Evolutionary conservation across 1,140 invertebrate genomes (phyloP).

Genomic region (Sitobion miscanthi): DNA sequence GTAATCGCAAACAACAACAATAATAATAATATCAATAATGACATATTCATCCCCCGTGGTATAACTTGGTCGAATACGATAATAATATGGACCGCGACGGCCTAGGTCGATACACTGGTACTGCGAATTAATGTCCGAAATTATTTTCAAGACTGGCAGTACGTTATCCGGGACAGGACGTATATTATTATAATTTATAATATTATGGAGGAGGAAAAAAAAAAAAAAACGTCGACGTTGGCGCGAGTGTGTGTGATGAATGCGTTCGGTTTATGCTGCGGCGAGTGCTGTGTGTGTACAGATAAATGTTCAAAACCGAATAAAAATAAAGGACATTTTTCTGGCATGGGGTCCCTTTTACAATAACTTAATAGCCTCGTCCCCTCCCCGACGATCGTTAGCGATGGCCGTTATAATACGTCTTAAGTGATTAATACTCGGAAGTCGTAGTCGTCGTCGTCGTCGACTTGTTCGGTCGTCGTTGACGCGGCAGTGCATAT

Average conservation of each 20-base stretch:
- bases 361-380: slow-evolving; percentile 39
- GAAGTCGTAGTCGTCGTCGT: slow-evolving; percentile 12
- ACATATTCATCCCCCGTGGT: background rate
- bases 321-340: slow-evolving; percentile 14
- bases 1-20: background rate
- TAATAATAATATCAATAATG: background rate
- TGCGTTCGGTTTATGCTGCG: background rate
- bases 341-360: slow-evolving; percentile 26
- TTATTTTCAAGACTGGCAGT: background rate
- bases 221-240: background rate
- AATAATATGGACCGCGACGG: too few species aligned
- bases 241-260: background rate
- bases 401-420: slow-evolving; percentile 16
- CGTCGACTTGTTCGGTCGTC: background rate
- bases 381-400: slow-evolving; percentile 24
- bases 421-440: slow-evolving; percentile 39
- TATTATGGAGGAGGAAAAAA: background rate
- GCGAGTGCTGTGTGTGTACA: slow-evolving; percentile 1
- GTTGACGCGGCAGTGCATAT: background rate
- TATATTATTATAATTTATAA: background rate
- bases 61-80: too few species aligned
- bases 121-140: background rate
- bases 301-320: background rate
- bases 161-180: background rate
- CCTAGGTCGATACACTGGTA: background rate